Evolutionary conservation across 2,888 invertebrate genomes (phyloP), one percentile per base, ranked within the genome.

Genomic region (Ommatoiulus sabulosus): DNA sequence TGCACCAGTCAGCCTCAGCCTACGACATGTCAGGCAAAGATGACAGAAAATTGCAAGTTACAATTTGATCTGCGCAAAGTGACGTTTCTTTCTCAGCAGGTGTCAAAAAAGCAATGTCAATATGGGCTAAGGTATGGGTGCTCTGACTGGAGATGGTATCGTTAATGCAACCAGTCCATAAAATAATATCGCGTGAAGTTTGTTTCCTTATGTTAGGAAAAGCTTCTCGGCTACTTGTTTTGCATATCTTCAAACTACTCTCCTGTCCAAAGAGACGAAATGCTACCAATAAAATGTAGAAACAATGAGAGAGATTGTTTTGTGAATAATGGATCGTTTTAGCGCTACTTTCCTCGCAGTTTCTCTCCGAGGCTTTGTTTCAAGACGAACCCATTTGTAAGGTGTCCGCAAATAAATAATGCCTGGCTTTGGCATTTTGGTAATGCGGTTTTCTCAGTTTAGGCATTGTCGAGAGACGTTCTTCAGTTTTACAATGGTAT

Each of bases 131-230:
- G 72, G 72, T 20, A 24, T 72, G 72, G 72, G 72, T 24, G 72
- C 24, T 72, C 24, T 24, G 72, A 24, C 24, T 20, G 72, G 72
- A 24, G n/a, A 24, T 72, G 2, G 24, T 8, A 72, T 72, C 24
- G 72, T 72, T 72, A 72, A 72, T 72, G 72, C 72, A 72, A 24
- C 8, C 20, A 17, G n/a, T 24, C 20, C 24, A 72, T 72, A 10
- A 72, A 72, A 72, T 72, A 72, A 72, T 4, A 72, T 72, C 72
- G 72, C 72, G n/a, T 72, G 72, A 72, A 72, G 24, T 72, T 72
- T 72, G 24, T 72, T 72, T 72, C n/a, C 24, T 6, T 72, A 24
- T 46, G 72, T 72, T 72, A 72, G 10, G 46, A 46, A 72, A 72
- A 72, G n/a, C 20, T 72, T 72, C 10, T 72, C 24, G n/a, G 17